Percentiles rank a stretch among this genome's conserved stretches.
These are phyloP conservation scores for Tangara arthus DNA, from an alignment of 2,797 vertebrate species.

Conservation along the genomic window DNA sequence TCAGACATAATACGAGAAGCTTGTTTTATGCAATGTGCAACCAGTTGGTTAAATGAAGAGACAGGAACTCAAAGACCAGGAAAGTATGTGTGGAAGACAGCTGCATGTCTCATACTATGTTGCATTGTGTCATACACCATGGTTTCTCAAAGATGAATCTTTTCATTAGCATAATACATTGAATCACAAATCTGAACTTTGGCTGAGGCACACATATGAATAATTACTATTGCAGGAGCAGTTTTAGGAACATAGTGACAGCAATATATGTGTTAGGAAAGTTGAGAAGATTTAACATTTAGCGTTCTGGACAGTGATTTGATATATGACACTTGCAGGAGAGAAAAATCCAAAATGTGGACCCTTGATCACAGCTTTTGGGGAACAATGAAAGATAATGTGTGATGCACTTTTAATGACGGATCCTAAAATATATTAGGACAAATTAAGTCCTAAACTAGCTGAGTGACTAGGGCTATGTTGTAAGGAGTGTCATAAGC, in stretches of 20 bases:
- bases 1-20: not conserved
- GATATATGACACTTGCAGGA: not conserved
- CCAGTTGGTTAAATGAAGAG: not conserved
- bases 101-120: not conserved
- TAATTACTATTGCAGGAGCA: not conserved
- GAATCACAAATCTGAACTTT: not conserved
- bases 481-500: not conserved
- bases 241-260: not conserved
- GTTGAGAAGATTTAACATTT: not conserved
- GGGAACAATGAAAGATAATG: not conserved
- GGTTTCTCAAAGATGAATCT: not conserved
- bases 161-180: not conserved
- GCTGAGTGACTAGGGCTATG: not conserved
- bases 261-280: not conserved
- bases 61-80: not conserved
- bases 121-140: not conserved
- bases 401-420: not conserved
- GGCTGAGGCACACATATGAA: not conserved
- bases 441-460: not conserved
- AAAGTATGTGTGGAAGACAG: not conserved
- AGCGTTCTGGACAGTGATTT: not conserved
- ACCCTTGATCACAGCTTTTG: not conserved
- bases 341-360: not conserved
- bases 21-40: not conserved
- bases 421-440: not conserved